Percentiles rank a stretch among this genome's conserved stretches.
phyloP scores from a whole-genome alignment of 2,797 vertebrate species.

The Lepilemur septentrionalis region DNA sequence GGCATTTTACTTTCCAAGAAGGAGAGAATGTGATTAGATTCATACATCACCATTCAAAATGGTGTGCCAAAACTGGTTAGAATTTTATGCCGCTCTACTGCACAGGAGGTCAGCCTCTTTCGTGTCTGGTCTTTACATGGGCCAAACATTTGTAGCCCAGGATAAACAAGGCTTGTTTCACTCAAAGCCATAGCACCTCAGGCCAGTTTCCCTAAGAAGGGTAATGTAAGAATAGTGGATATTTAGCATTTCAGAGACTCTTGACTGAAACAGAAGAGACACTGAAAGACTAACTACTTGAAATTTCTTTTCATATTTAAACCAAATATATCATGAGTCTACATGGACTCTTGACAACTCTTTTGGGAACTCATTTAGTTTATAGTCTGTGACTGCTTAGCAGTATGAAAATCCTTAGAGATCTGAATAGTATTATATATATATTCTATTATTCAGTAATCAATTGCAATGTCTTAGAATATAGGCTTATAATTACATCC shows the following conservation, averaged over 20 bases:
- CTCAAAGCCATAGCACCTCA: background rate
- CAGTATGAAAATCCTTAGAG: background rate
- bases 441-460: constrained; percentile 1
- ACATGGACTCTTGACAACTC: background rate
- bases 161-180: background rate
- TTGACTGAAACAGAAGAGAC: background rate
- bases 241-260: background rate
- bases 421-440: background rate
- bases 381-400: background rate
- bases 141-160: background rate
- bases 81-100: background rate
- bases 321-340: background rate
- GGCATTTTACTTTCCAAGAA: background rate
- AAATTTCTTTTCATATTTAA: constrained; percentile 4
- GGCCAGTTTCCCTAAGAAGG: background rate
- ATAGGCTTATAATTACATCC: background rate
- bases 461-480: background rate
- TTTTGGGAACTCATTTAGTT: background rate
- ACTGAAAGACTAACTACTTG: background rate
- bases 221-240: background rate
- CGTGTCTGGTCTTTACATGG: background rate
- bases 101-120: background rate
- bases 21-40: background rate
- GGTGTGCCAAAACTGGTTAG: background rate
- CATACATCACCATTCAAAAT: background rate